phyloP scores from a whole-genome alignment of 2,797 vertebrate species.

The Alectoris magna region DNA sequence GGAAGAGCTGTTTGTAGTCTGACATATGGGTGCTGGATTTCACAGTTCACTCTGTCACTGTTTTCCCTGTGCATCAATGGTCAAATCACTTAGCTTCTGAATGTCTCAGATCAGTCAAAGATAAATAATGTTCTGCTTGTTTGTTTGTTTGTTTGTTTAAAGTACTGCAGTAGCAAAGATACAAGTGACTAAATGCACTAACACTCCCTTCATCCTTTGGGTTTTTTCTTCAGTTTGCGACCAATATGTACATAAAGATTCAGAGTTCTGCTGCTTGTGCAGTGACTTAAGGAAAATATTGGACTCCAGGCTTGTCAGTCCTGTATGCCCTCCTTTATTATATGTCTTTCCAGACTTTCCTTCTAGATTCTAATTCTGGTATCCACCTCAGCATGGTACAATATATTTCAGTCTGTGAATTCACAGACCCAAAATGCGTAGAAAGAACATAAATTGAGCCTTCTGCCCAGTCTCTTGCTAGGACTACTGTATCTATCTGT shows the following conservation, averaged over 20 bases:
- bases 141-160: no score
- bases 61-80: background rate
- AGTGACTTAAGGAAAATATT: background rate
- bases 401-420: background rate
- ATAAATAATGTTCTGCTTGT: background rate
- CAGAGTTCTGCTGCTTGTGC: background rate
- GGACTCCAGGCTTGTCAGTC: background rate
- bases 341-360: background rate
- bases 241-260: background rate
- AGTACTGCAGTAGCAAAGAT: background rate
- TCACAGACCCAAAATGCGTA: background rate
- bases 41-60: background rate
- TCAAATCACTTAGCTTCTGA: background rate
- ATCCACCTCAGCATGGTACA: background rate
- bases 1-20: background rate
- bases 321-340: background rate
- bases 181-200: background rate
- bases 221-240: background rate
- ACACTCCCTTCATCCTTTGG: background rate
- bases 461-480: background rate
- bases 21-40: background rate
- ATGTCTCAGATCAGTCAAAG: background rate
- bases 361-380: background rate
- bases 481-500: rapidly evolving
- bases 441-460: background rate